A percentile compares a stretch with the other conserved stretches of the same genome.
These are phyloP conservation scores for Odontocolon sp. DNA, from an alignment of 2,888 invertebrate species.

Conservation along the genomic window DNA sequence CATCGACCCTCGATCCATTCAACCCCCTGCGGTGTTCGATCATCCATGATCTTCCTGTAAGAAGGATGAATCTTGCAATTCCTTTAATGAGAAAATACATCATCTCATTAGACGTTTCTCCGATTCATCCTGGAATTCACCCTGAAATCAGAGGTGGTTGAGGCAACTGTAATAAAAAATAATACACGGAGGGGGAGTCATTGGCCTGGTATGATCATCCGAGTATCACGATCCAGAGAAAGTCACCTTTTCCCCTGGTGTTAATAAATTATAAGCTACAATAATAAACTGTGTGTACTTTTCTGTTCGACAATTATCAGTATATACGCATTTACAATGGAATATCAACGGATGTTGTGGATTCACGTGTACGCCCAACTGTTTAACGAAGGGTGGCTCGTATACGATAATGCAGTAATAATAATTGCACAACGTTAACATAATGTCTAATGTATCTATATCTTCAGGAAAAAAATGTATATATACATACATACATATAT, in stretches of 20 bases:
- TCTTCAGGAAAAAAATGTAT: neutral
- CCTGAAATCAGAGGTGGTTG: neutral
- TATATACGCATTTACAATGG: neutral
- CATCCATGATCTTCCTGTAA: neutral
- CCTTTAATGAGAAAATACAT: neutral
- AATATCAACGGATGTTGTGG: neutral
- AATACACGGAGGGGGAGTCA: conserved; percentile 5
- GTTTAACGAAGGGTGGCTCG: conserved; percentile 9
- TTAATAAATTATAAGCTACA: neutral
- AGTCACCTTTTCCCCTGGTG: neutral
- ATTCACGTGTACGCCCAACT: conserved; percentile 29
- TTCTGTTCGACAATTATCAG: neutral
- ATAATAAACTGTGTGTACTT: neutral
- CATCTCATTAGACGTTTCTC: neutral
- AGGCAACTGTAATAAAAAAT: neutral
- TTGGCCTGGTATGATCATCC: neutral
- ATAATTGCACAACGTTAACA: conserved; percentile 15
- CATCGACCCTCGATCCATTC: neutral
- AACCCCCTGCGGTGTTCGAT: neutral
- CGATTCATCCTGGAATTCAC: neutral
- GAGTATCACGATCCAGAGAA: neutral
- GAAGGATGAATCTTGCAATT: neutral
- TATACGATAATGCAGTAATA: conserved; percentile 17
- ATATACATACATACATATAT: neutral
- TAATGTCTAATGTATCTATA: neutral